phyloP scores from a whole-genome alignment of 2,797 vertebrate species.

The Sus cebifrons region DNA sequence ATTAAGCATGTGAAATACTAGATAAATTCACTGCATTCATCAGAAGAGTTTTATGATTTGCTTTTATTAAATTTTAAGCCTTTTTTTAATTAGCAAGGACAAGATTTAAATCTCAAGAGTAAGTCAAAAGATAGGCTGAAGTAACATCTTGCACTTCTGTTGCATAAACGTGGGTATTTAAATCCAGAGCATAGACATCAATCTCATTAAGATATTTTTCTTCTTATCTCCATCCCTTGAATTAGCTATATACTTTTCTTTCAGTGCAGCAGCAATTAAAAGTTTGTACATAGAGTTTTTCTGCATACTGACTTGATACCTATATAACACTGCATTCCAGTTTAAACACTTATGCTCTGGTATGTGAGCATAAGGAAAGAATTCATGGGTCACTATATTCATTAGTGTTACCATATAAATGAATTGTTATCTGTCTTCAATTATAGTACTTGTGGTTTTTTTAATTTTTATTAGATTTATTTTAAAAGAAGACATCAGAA shows the following conservation, averaged over 20 bases:
- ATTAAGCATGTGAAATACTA: constrained; percentile 61
- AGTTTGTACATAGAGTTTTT: constrained; percentile 70
- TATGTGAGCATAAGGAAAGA: constrained; percentile 60
- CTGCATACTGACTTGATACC: constrained; percentile 74
- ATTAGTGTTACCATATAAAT: constrained; percentile 53
- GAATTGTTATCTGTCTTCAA: constrained; percentile 41
- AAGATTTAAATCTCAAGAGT: constrained; percentile 72
- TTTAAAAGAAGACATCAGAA: constrained; percentile 55
- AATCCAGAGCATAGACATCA: constrained; percentile 61
- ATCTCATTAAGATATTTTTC: constrained; percentile 71
- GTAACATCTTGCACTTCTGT: background rate
- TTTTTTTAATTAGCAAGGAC: constrained; percentile 61
- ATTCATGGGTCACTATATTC: constrained; percentile 58
- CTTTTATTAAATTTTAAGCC: constrained; percentile 67
- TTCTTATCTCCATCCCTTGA: constrained; percentile 76
- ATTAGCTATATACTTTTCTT: constrained; percentile 73
- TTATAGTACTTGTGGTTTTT: background rate
- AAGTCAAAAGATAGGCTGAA: constrained; percentile 66
- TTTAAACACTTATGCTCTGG: constrained; percentile 37
- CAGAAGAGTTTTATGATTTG: constrained; percentile 68
- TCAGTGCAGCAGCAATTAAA: constrained; percentile 79
- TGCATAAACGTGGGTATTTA: constrained; percentile 42
- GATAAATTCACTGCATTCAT: constrained; percentile 37
- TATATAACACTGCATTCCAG: constrained; percentile 67
- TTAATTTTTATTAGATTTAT: background rate